A percentile compares a stretch with the other conserved stretches of the same genome.
Conservation (phyloP, 1,140 invertebrate genomes). For the Drosophila athabasca region DNA sequence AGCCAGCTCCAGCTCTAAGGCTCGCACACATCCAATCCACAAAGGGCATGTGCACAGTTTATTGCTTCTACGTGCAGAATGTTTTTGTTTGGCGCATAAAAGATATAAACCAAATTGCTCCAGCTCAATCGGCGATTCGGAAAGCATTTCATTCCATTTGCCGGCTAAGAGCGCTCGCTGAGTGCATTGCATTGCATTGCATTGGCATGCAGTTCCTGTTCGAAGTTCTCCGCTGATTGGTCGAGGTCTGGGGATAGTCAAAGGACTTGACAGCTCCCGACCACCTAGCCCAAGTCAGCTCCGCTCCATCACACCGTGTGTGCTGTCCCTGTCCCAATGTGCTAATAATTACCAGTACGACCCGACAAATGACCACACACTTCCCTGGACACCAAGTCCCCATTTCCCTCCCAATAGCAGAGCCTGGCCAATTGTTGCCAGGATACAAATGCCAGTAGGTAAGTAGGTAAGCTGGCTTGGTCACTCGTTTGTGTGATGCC, state of each 20-base stretch:
- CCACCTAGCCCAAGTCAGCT: conserved; percentile 6
- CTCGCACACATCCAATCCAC: conserved; percentile 23
- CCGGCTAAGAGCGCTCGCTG: conserved; percentile 48
- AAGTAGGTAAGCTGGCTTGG: conserved; percentile 11
- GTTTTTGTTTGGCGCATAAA: conserved; percentile 72
- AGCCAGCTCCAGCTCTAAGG: conserved; percentile 17
- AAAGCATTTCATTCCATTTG: conserved; percentile 65
- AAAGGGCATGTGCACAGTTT: conserved; percentile 65
- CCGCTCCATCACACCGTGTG: conserved; percentile 5
- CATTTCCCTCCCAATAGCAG: conserved; percentile 19
- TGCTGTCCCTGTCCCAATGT: conserved; percentile 45
- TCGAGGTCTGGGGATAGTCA: conserved; percentile 50
- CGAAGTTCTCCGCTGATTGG: conserved; percentile 1
- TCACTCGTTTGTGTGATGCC: conserved; percentile 22
- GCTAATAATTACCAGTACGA: conserved; percentile 79
- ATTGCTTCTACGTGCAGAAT: conserved; percentile 79
- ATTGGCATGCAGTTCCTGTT: conserved; percentile 48
- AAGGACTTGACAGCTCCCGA: conserved; percentile 36
- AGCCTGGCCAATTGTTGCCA: conserved; percentile 34
- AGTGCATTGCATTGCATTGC: conserved; percentile 19
- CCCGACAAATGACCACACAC: conserved; percentile 67
- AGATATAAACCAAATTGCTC: conserved; percentile 72
- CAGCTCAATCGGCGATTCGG: conserved; percentile 56
- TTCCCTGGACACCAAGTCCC: conserved; percentile 22
- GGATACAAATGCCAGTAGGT: conserved; percentile 8